Conservation (phyloP, 2,113 vertebrate species). For the Tiliqua scincoides region DNA sequence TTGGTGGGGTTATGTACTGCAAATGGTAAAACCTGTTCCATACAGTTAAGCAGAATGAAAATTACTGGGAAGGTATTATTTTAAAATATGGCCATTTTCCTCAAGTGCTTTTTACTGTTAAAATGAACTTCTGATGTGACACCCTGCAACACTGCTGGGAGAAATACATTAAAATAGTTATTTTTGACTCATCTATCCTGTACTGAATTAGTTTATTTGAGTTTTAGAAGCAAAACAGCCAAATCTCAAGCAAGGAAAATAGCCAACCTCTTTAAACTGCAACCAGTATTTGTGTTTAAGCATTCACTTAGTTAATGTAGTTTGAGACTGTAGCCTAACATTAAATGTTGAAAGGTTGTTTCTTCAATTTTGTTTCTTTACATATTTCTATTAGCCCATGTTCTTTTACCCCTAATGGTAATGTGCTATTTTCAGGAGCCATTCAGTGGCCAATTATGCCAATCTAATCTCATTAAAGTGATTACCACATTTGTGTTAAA, state of each 20-base stretch:
- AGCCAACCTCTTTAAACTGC: neutral
- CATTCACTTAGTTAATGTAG: neutral
- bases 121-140: conserved; percentile 2
- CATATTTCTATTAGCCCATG: neutral
- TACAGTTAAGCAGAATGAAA: conserved; percentile 23
- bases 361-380: neutral
- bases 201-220: neutral
- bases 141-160: neutral
- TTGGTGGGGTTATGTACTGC: neutral
- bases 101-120: neutral
- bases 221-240: neutral
- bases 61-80: neutral
- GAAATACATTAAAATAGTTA: neutral
- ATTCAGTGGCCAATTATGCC: neutral
- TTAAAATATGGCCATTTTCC: conserved; percentile 12
- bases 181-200: neutral
- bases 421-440: neutral
- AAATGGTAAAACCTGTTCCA: conserved; percentile 9
- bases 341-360: neutral
- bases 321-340: neutral
- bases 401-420: neutral
- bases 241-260: neutral
- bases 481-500: neutral
- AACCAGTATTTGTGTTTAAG: neutral
- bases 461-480: neutral